These are phyloP conservation scores for Telmatherina bonti DNA, from an alignment of 2,797 vertebrate species.

Conservation along the genomic window DNA sequence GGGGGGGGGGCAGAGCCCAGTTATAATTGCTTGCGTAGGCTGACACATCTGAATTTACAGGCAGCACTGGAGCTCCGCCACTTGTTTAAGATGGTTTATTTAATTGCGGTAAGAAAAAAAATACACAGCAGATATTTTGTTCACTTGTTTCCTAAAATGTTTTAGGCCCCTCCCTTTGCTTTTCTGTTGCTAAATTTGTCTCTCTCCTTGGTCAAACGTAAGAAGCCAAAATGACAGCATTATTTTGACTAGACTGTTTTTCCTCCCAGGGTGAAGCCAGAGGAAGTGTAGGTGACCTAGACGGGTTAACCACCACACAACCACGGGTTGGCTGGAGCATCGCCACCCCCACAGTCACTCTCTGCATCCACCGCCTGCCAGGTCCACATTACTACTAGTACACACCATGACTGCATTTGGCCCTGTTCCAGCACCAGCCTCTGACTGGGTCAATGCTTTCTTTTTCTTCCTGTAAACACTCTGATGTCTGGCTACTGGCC, in stretches of 20 bases:
- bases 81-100: slow-evolving; percentile 73
- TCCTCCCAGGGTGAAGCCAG: slow-evolving; percentile 77
- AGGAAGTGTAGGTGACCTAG: slow-evolving; percentile 87
- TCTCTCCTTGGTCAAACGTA: slow-evolving; percentile 70
- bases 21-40: slow-evolving; percentile 82
- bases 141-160: slow-evolving; percentile 74
- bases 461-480: slow-evolving; percentile 73
- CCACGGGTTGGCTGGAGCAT: slow-evolving; percentile 68
- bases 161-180: slow-evolving; percentile 73
- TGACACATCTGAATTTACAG: slow-evolving; percentile 82
- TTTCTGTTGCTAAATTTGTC: slow-evolving; percentile 84
- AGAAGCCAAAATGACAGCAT: slow-evolving; percentile 86
- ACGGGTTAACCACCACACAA: slow-evolving; percentile 79
- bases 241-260: slow-evolving; percentile 90
- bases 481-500: slow-evolving; percentile 60
- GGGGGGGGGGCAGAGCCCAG: slow-evolving; percentile 67
- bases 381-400: slow-evolving; percentile 77
- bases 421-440: slow-evolving; percentile 60
- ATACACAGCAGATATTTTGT: slow-evolving; percentile 76
- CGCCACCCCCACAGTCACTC: slow-evolving; percentile 74
- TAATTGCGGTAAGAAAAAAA: slow-evolving; percentile 55
- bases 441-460: slow-evolving; percentile 48
- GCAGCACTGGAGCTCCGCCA: slow-evolving; percentile 57
- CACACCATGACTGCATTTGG: slow-evolving; percentile 73
- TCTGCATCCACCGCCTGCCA: slow-evolving; percentile 67